Conservation (phyloP, 2,888 invertebrate species). For the Luffia ferchaultella region DNA sequence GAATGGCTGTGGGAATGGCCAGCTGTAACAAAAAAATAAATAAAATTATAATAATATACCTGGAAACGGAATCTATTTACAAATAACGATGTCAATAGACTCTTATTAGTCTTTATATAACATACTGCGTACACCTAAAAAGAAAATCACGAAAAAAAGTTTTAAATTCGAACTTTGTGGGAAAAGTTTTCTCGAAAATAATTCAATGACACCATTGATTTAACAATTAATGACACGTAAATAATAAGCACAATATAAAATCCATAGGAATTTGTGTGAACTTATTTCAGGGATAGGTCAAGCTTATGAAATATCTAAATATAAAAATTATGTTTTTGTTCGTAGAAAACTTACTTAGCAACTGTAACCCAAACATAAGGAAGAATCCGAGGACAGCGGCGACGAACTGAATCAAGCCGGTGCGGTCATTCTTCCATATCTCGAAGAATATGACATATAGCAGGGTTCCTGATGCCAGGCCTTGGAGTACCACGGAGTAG, state of each 20-base stretch:
- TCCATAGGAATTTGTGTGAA: no score
- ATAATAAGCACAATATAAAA: no score
- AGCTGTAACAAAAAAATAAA: constrained; percentile 27
- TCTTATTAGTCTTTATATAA: neutral
- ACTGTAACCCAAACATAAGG: constrained; percentile 75
- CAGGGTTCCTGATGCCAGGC: constrained; percentile 90
- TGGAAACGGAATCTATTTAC: neutral
- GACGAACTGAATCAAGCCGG: constrained; percentile 71
- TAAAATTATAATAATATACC: neutral
- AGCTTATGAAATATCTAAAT: no score
- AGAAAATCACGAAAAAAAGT: no score
- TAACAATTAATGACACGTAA: no score
- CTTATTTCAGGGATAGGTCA: no score
- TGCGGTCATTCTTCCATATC: constrained; percentile 70
- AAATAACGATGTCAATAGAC: neutral
- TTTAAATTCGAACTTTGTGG: no score
- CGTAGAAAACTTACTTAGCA: constrained; percentile 67
- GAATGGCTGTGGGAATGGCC: constrained; percentile 40
- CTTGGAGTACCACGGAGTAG: constrained; percentile 76
- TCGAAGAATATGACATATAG: constrained; percentile 98
- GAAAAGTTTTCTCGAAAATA: no score
- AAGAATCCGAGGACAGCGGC: constrained; percentile 74
- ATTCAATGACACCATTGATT: no score
- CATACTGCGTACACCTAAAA: neutral
- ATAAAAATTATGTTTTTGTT: no score